These are phyloP conservation scores for Rhinopithecus roxellana DNA, from an alignment of 2,113 vertebrate genomes.

Conservation along the genomic window DNA sequence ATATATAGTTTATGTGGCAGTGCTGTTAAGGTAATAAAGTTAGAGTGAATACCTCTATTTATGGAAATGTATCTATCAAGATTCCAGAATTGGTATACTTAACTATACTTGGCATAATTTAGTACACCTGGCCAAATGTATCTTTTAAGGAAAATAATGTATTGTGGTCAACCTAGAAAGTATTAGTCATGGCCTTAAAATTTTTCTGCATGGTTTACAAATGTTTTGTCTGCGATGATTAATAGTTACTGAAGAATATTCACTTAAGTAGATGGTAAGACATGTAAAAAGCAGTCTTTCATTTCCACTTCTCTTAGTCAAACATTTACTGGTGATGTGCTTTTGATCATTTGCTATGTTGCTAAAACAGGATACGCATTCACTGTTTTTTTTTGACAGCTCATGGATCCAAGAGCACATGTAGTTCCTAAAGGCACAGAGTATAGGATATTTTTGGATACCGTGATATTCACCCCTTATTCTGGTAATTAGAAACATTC, in stretches of 20 bases:
- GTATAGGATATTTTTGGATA: conserved; percentile 13
- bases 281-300: not conserved
- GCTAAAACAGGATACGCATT: conserved; percentile 23
- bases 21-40: not conserved
- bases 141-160: not conserved
- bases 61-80: conserved; percentile 1
- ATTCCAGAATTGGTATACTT: conserved; percentile 25
- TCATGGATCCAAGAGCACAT: not conserved
- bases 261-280: not conserved
- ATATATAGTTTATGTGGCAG: not conserved
- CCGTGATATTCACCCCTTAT: not conserved
- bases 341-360: conserved; percentile 36
- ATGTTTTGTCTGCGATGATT: not conserved
- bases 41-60: conserved; percentile 39
- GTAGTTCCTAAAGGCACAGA: not conserved
- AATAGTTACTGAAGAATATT: conserved; percentile 23
- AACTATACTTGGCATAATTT: conserved; percentile 36
- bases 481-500: conserved; percentile 30
- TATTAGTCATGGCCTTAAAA: not conserved
- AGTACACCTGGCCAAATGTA: not conserved
- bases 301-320: not conserved
- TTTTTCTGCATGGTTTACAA: conserved; percentile 27
- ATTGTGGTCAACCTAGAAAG: not conserved
- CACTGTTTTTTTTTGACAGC: conserved; percentile 25
- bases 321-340: not conserved